phyloP scores from a whole-genome alignment of 2,888 invertebrate genomes.

The Euplexia lucipara region DNA sequence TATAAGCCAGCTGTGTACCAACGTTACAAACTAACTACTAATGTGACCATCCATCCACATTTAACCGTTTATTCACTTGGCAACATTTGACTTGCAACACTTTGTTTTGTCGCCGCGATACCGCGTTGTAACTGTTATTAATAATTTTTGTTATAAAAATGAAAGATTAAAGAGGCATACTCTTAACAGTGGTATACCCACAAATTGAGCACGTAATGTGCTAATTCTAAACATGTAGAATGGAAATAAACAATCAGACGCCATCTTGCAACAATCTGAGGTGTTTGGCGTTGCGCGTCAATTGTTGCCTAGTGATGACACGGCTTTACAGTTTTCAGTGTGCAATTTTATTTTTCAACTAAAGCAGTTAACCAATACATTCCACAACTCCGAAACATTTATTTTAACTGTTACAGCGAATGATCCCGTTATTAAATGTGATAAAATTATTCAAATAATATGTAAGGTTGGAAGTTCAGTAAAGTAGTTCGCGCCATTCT shows the following conservation, averaged over 20 bases:
- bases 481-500: constrained; percentile 42
- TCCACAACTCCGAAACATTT: constrained; percentile 68
- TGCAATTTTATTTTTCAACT: constrained; percentile 76
- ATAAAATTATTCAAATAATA: constrained; percentile 58
- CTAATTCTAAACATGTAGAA: constrained; percentile 1
- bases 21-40: constrained; percentile 58
- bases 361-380: constrained; percentile 72
- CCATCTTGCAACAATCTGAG: neutral
- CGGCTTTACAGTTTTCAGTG: constrained; percentile 70
- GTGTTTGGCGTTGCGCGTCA: neutral
- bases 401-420: constrained; percentile 58
- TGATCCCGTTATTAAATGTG: constrained; percentile 54
- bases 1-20: constrained; percentile 76
- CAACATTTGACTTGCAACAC: constrained; percentile 23
- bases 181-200: neutral
- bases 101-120: too few relatives aligned
- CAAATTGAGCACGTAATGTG: neutral
- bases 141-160: neutral
- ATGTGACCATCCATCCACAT: constrained; percentile 44
- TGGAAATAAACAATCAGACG: neutral
- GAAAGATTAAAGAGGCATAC: neutral
- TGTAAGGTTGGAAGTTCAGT: constrained; percentile 59
- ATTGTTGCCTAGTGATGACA: constrained; percentile 3
- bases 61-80: constrained; percentile 21
- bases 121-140: neutral